phyloP scores from a whole-genome alignment of 35 echinoderm and acorn worm species.

The Eucidaris tribuloides region DNA sequence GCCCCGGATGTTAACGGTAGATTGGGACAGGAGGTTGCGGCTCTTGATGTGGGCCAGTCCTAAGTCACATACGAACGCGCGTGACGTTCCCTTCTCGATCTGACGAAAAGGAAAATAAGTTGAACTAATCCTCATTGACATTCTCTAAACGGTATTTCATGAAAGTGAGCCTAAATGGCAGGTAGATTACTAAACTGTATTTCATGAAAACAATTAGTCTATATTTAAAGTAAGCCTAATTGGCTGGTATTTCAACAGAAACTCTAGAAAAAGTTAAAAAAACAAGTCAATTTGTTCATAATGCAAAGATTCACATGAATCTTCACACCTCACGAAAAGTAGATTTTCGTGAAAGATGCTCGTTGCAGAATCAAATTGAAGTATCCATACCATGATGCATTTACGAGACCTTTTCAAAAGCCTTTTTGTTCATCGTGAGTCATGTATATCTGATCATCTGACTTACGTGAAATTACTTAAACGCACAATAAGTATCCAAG shows the following conservation, averaged over 20 bases:
- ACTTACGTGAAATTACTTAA: too few species aligned
- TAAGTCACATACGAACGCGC: constrained; percentile 1
- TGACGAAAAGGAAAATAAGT: background rate
- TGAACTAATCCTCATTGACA: background rate
- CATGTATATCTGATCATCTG: too few species aligned
- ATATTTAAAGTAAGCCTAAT: background rate
- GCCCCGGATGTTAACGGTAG: background rate
- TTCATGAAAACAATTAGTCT: background rate
- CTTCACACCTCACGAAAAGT: too few species aligned
- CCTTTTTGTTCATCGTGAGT: too few species aligned
- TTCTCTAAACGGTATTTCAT: background rate
- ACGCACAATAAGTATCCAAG: too few species aligned
- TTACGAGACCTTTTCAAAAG: too few species aligned
- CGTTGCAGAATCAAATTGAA: too few species aligned
- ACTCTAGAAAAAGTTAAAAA: background rate
- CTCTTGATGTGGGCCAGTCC: constrained; percentile 28
- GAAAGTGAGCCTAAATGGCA: background rate
- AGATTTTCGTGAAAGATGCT: too few species aligned
- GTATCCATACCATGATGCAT: too few species aligned
- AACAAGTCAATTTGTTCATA: background rate
- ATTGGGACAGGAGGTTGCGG: constrained; percentile 15
- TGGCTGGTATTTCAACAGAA: background rate
- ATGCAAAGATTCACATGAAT: too few species aligned
- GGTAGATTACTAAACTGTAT: too few species aligned
- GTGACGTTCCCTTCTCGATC: background rate